These are phyloP conservation scores for Eidolon dupreanum DNA, from an alignment of 2,797 vertebrate species.

Conservation along the genomic window DNA sequence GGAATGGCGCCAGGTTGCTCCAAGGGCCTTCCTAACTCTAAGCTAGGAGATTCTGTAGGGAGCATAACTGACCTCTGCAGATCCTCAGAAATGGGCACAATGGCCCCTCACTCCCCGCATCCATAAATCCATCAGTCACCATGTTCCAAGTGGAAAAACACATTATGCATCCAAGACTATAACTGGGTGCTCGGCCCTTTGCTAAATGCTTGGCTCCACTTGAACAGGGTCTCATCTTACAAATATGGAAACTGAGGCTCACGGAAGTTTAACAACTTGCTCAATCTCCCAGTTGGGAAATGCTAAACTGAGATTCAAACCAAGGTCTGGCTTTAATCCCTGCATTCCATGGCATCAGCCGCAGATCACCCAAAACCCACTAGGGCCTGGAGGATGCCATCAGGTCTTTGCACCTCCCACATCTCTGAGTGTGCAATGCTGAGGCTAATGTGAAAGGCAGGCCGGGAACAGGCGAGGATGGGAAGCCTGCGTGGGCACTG, in stretches of 20 bases:
- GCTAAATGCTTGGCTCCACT: neutral
- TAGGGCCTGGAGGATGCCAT: neutral
- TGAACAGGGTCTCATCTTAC: neutral
- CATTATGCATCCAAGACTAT: accelerated
- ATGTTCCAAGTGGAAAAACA: neutral
- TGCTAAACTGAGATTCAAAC: neutral
- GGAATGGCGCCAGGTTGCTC: neutral
- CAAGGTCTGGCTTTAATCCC: neutral
- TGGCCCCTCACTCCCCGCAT: neutral
- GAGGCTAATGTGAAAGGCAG: neutral
- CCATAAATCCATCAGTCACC: neutral
- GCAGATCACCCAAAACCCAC: constrained; percentile 18
- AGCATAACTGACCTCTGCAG: neutral
- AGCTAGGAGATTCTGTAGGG: neutral
- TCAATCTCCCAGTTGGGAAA: neutral
- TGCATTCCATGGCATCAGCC: neutral
- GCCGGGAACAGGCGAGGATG: neutral
- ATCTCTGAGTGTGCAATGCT: neutral
- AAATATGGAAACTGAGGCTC: neutral
- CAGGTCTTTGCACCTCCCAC: constrained; percentile 47
- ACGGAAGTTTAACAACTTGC: neutral
- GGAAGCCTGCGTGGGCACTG: neutral
- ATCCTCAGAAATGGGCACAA: neutral
- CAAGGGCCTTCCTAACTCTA: neutral
- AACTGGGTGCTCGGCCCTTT: neutral